Base-by-base conservation (phyloP, 2,113 vertebrate species). In the Brachirus orientalis region DNA sequence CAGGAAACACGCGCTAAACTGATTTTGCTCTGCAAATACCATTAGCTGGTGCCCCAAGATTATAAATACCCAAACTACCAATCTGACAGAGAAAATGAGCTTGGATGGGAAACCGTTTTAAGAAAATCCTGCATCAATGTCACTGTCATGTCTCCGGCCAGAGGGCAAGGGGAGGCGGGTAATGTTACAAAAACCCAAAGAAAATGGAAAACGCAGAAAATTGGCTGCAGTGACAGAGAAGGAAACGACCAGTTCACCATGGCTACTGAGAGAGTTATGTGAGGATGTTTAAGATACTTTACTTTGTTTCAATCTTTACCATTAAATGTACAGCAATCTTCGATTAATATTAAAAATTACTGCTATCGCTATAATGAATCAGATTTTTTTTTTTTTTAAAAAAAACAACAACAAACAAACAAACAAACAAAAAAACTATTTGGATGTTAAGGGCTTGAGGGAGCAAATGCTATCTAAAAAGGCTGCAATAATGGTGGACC, bases 11-110 rank as follows among this genome's bases (percentile, higher is more conserved):
- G 78, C 60, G 8, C 74, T 87, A 87, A 89, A 84, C 83, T 77
- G 84, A 88, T 91, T 88, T 87, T 57, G 50, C 82, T 88, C 78
- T 71, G 77, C 88, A 91, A 91, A 91, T 84, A 91, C 82, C 80
- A 90, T 91, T 90, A 91, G 82, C 74, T 47, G 69, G 52, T 80
- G 89, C 85, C 80, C 65, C 61, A n/a, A 89, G 83, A 91, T 88
- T 90, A 88, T 84, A 90, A 89, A 90, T 89, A 90, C 86, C 77
- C 63, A 0, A 78, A 87, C 62, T 82, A 50, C 44, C 77, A 65
- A 85, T 86, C 77, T 75, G 80, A 84, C 6, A 22, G 69, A 43
- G 78, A 71, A 85, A 86, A 85, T 75, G 68, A 52, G 28, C 48
- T 70, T 11, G 58, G 63, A 81, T 69, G 63, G 65, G 76, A 52